phyloP scores from a whole-genome alignment of 2,797 vertebrate genomes.

The Astyanax mexicanus region DNA sequence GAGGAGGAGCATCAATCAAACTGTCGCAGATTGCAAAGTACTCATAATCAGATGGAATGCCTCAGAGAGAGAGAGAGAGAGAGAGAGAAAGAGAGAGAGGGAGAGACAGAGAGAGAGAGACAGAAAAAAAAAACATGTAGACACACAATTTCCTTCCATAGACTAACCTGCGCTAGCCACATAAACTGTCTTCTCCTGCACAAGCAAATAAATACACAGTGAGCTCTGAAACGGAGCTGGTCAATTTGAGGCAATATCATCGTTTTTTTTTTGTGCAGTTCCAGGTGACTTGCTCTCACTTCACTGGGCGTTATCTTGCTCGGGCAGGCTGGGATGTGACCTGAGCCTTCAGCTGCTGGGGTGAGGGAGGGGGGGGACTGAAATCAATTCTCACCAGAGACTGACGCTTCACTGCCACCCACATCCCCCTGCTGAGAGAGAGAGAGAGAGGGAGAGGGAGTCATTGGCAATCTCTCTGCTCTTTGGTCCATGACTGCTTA shows the following conservation, averaged over 20 bases:
- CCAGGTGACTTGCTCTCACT: slow-evolving; percentile 59
- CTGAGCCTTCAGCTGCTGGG: slow-evolving; percentile 56
- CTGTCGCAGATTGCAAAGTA: slow-evolving; percentile 83
- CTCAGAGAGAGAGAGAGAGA: slow-evolving; percentile 72
- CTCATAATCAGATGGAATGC: slow-evolving; percentile 85
- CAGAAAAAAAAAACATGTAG: slow-evolving; percentile 65
- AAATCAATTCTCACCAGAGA: slow-evolving; percentile 67
- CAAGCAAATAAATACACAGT: slow-evolving; percentile 26
- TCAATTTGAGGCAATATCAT: slow-evolving; percentile 56
- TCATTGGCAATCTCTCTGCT: slow-evolving; percentile 44
- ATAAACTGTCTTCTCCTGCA: slow-evolving; percentile 24
- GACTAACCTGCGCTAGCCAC: slow-evolving; percentile 4
- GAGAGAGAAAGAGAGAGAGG: slow-evolving; percentile 18
- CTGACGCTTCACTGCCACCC: slow-evolving; percentile 49
- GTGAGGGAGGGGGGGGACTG: slow-evolving; percentile 45
- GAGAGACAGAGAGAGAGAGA: slow-evolving; percentile 51
- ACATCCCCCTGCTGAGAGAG: slow-evolving; percentile 52
- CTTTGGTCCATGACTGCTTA: slow-evolving; percentile 51
- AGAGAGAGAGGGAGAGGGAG: slow-evolving; percentile 22
- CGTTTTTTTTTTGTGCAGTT: slow-evolving; percentile 50
- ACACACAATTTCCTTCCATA: slow-evolving; percentile 59
- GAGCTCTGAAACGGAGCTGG: slow-evolving; percentile 49
- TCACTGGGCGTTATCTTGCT: slow-evolving; percentile 65
- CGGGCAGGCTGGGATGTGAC: slow-evolving; percentile 63
- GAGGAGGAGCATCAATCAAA: slow-evolving; percentile 88